Evolutionary conservation across 2,888 invertebrate genomes (phyloP).

Genomic region (Melanotus villosus): DNA sequence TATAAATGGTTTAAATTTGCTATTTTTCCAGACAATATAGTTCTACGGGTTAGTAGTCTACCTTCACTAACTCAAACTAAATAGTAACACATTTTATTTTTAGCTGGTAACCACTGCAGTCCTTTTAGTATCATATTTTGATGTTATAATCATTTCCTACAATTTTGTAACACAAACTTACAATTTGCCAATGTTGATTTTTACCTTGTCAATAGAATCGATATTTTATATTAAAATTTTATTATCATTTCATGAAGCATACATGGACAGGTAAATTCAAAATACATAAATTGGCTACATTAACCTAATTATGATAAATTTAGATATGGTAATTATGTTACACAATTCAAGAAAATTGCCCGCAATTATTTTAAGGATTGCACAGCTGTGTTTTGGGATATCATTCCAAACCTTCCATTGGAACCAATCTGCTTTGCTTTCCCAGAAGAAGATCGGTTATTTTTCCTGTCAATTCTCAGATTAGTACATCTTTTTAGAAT

Average conservation of each 20-base stretch:
- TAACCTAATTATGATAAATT: background rate
- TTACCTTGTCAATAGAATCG: slow-evolving; percentile 2
- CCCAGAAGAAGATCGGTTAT: background rate
- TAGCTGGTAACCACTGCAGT: slow-evolving; percentile 7
- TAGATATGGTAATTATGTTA: slow-evolving; percentile 30
- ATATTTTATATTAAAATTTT: slow-evolving; percentile 33
- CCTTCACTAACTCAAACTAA: too few species aligned
- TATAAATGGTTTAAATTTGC: slow-evolving; percentile 28
- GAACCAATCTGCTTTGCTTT: slow-evolving; percentile 12
- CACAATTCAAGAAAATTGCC: slow-evolving; percentile 2
- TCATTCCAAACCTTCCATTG: slow-evolving; percentile 25
- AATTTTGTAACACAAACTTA: slow-evolving; percentile 1
- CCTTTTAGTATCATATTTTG: slow-evolving; percentile 15
- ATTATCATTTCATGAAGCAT: slow-evolving; percentile 22
- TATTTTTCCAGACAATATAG: slow-evolving; percentile 10
- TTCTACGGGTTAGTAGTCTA: background rate
- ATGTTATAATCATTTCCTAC: background rate
- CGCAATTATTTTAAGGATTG: slow-evolving; percentile 16
- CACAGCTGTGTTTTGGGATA: slow-evolving; percentile 21
- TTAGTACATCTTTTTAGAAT: slow-evolving; percentile 26
- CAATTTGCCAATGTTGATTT: background rate
- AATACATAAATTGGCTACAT: background rate
- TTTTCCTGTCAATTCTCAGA: background rate
- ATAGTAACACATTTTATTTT: slow-evolving; percentile 5
- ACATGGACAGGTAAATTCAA: slow-evolving; percentile 13